phyloP scores from a whole-genome alignment of 2,888 invertebrate species.

The Drosophila sordidapex region DNA sequence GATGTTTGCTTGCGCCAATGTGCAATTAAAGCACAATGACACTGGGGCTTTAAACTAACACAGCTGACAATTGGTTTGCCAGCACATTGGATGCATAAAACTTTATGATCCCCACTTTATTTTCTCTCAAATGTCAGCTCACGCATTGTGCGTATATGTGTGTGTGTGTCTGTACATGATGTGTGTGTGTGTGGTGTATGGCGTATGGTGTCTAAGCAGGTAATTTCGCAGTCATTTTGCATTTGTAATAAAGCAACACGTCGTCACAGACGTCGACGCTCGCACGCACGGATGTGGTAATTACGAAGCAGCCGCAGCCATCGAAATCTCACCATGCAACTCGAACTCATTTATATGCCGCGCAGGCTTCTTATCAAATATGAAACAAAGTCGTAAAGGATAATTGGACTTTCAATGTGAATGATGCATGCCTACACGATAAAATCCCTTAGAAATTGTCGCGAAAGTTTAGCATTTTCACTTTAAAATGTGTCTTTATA shows the following conservation, averaged over 20 bases:
- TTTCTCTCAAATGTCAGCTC: constrained; percentile 64
- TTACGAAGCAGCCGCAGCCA: constrained; percentile 58
- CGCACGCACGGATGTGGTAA: constrained; percentile 63
- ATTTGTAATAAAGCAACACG: constrained; percentile 81
- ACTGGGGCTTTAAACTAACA: constrained; percentile 52
- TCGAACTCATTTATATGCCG: constrained; percentile 73
- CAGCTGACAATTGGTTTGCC: constrained; percentile 67
- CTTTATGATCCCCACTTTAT: constrained; percentile 59
- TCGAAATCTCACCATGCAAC: constrained; percentile 47
- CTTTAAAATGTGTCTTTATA: constrained; percentile 1
- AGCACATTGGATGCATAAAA: constrained; percentile 69
- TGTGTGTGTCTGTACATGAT: background rate
- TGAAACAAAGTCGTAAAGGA: constrained; percentile 81
- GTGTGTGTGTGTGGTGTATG: constrained; percentile 11
- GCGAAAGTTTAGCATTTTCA: constrained; percentile 8
- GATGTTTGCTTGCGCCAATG: constrained; percentile 8
- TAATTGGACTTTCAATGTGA: constrained; percentile 74
- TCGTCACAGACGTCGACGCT: constrained; percentile 56
- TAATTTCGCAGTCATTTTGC: constrained; percentile 80
- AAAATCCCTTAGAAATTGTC: constrained; percentile 48
- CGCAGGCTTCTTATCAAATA: constrained; percentile 79
- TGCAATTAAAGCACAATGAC: constrained; percentile 32
- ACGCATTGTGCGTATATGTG: constrained; percentile 41
- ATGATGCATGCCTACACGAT: constrained; percentile 37
- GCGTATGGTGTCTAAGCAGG: constrained; percentile 39